Conservation (phyloP, 2,888 invertebrate genomes). For the Apodemia mormo region DNA sequence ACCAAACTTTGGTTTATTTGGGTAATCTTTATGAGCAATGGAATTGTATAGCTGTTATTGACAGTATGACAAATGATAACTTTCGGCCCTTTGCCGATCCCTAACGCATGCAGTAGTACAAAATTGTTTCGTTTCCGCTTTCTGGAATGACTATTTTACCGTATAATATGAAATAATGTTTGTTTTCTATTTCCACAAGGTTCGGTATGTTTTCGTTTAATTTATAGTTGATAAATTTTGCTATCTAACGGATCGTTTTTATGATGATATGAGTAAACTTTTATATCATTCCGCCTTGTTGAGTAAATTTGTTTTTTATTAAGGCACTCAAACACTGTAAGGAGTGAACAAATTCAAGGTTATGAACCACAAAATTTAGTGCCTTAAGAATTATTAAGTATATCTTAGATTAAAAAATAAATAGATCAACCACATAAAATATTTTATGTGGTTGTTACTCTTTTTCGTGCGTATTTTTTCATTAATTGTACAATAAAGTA, state of each 20-base stretch:
- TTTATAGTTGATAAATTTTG: constrained; percentile 12
- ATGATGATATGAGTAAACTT: constrained; percentile 5
- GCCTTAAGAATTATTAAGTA: background rate
- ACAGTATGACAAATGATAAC: constrained; percentile 3
- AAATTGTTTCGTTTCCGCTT: constrained; percentile 13
- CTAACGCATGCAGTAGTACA: constrained; percentile 13
- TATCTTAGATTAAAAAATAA: too few relatives aligned
- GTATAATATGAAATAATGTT: constrained; percentile 15
- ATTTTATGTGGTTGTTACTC: too few relatives aligned
- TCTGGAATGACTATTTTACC: constrained; percentile 6
- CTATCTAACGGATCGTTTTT: background rate
- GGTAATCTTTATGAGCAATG: constrained; percentile 6
- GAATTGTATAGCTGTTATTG: constrained; percentile 2
- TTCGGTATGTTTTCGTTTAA: constrained; percentile 3
- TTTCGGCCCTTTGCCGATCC: constrained; percentile 15
- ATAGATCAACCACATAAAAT: too few relatives aligned
- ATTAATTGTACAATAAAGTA: too few relatives aligned
- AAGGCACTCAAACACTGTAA: background rate
- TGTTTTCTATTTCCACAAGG: constrained; percentile 5
- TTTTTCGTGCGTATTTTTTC: too few relatives aligned
- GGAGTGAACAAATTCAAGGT: background rate
- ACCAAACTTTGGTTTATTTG: constrained; percentile 1
- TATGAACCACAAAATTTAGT: background rate
- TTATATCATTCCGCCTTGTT: background rate
- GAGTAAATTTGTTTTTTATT: constrained; percentile 10